These are phyloP conservation scores for Rhinogobius similis DNA, from an alignment of 2,113 vertebrate genomes.

Conservation along the genomic window DNA sequence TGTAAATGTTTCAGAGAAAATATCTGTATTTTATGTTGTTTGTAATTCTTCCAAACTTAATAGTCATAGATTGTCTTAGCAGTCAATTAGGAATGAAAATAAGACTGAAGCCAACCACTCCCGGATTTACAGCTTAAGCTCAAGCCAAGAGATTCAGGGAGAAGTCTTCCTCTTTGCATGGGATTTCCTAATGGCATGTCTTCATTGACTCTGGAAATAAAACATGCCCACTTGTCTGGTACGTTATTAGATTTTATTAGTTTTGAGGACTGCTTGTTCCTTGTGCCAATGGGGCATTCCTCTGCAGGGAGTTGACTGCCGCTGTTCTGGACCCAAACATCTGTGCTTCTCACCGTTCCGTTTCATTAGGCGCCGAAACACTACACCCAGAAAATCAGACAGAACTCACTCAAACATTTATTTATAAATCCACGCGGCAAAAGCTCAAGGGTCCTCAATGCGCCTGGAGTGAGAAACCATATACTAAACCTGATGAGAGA, in stretches of 20 bases:
- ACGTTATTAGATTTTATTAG: slow-evolving; percentile 62
- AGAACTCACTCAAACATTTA: slow-evolving; percentile 63
- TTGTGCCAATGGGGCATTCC: slow-evolving; percentile 66
- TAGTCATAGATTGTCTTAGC: slow-evolving; percentile 14
- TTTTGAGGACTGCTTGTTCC: slow-evolving; percentile 42
- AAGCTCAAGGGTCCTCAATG: slow-evolving; percentile 51
- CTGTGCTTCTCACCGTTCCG: slow-evolving; percentile 58
- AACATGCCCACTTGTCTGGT: slow-evolving; percentile 48
- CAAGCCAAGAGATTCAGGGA: slow-evolving; percentile 4
- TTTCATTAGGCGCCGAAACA: slow-evolving; percentile 64
- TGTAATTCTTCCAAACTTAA: slow-evolving; percentile 1
- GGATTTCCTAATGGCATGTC: slow-evolving; percentile 57
- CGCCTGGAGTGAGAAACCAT: slow-evolving; percentile 51
- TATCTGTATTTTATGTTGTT: not conserved
- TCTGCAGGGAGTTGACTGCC: slow-evolving; percentile 68
- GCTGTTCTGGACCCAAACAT: slow-evolving; percentile 57
- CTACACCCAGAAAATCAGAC: slow-evolving; percentile 68
- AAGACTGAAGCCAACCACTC: slow-evolving; percentile 2
- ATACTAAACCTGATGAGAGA: slow-evolving; percentile 20
- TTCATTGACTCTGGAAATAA: slow-evolving; percentile 61
- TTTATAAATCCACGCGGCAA: slow-evolving; percentile 62
- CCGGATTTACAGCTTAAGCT: slow-evolving; percentile 25
- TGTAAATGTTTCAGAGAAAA: too few relatives aligned
- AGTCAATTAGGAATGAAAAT: slow-evolving; percentile 12
- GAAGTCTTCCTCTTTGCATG: slow-evolving; percentile 40